Conservation (phyloP, 2,113 vertebrate species). For the Chaenocephalus aceratus region DNA sequence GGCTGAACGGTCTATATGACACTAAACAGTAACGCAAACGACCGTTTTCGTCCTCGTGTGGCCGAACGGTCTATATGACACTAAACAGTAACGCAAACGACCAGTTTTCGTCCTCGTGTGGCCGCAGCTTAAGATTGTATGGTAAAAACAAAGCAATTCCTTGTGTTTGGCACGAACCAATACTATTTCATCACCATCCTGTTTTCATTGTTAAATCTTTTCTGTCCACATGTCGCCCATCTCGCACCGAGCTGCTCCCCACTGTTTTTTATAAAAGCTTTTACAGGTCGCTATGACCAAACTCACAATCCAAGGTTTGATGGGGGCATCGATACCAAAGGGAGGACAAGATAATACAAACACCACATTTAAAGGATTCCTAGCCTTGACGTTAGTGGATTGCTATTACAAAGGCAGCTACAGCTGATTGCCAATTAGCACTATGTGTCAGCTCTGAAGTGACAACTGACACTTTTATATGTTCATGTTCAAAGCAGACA, state of each 20-base stretch:
- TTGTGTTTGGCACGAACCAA: constrained; percentile 15
- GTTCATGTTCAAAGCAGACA: not conserved
- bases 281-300: not conserved
- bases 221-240: not conserved
- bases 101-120: no score
- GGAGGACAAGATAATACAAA: constrained; percentile 19
- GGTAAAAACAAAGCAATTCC: constrained; percentile 10
- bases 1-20: no score
- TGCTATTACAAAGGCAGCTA: constrained; percentile 15
- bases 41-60: no score
- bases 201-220: constrained; percentile 24
- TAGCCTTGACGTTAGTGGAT: constrained; percentile 9
- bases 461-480: constrained; percentile 1
- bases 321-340: constrained; percentile 6
- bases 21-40: no score
- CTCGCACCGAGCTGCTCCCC: not conserved
- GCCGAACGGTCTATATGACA: no score
- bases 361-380: not conserved
- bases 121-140: not conserved
- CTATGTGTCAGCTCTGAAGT: constrained; percentile 9
- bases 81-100: no score
- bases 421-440: constrained; percentile 17
- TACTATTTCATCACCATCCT: constrained; percentile 22
- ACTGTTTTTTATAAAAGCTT: constrained; percentile 17
- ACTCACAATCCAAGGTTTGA: not conserved